Conservation (phyloP, 2,113 vertebrate genomes). For the Clarias gariepinus region DNA sequence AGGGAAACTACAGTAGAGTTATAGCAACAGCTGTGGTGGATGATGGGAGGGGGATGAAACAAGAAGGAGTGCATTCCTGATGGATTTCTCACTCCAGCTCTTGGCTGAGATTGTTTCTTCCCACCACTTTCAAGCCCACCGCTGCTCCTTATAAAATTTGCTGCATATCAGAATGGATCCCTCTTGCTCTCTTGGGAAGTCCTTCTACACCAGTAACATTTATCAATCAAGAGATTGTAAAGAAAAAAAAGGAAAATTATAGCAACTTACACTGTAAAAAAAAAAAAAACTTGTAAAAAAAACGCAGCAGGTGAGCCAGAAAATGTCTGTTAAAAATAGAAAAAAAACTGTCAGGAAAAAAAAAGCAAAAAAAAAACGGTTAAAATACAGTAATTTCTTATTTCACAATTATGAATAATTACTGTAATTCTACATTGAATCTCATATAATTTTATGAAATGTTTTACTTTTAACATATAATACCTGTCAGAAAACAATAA, state of each 20-base stretch:
- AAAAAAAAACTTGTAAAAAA: not conserved
- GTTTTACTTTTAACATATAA: no score
- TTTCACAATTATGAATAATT: no score
- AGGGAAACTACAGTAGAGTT: conserved; percentile 67
- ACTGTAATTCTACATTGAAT: no score
- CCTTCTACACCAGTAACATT: conserved; percentile 67
- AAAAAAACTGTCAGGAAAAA: no score
- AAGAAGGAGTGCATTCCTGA: conserved; percentile 78
- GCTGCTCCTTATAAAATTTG: conserved; percentile 78
- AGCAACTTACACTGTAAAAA: conserved; percentile 14
- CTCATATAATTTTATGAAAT: no score
- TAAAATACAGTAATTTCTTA: no score
- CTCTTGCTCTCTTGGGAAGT: conserved; percentile 70
- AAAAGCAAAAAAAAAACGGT: no score
- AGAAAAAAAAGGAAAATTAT: not conserved
- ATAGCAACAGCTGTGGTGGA: conserved; percentile 82
- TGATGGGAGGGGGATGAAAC: conserved; percentile 59
- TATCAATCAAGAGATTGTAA: conserved; percentile 63
- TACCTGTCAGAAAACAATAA: no score
- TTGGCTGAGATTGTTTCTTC: conserved; percentile 82
- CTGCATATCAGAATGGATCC: conserved; percentile 75
- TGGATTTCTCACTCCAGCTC: conserved; percentile 79
- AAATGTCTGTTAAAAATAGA: no score
- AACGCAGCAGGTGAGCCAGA: no score
- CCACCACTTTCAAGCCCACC: conserved; percentile 81